A percentile compares a stretch with the other conserved stretches of the same genome.
phyloP scores from a whole-genome alignment of 1,140 invertebrate species.

The Drosophila kurseongensis region DNA sequence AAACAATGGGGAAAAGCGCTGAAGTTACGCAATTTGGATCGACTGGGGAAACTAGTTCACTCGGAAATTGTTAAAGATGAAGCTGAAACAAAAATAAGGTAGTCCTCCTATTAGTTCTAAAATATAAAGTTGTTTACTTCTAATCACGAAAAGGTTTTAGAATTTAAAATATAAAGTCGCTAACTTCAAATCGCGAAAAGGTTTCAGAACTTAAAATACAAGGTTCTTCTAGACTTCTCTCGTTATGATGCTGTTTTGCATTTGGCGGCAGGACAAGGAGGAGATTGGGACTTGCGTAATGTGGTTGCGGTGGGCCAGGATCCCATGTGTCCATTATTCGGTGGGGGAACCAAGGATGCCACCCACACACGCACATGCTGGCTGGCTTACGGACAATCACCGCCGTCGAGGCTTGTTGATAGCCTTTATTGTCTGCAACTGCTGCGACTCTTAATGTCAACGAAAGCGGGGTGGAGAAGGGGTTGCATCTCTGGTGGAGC shows the following conservation, averaged over 20 bases:
- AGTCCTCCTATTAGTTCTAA: no score
- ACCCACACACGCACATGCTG: slow-evolving; percentile 18
- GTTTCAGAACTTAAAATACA: no score
- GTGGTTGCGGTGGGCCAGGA: slow-evolving; percentile 18
- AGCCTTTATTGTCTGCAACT: slow-evolving; percentile 74
- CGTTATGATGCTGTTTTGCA: no score
- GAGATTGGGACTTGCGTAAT: slow-evolving; percentile 42
- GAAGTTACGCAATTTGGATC: slow-evolving; percentile 18
- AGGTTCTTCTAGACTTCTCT: not conserved
- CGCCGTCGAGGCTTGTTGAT: slow-evolving; percentile 52
- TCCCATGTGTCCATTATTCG: slow-evolving; percentile 51
- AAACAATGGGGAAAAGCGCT: slow-evolving; percentile 13
- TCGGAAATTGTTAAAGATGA: slow-evolving; percentile 8
- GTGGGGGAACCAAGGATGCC: slow-evolving; percentile 15
- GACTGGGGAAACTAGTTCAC: slow-evolving; percentile 30
- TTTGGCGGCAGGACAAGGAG: slow-evolving; percentile 3
- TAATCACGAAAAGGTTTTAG: no score
- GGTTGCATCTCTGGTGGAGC: not conserved
- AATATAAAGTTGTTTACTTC: no score
- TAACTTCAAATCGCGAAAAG: no score
- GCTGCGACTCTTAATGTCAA: slow-evolving; percentile 77
- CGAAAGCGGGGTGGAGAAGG: slow-evolving; percentile 26
- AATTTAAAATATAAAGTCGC: no score
- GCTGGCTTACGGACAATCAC: slow-evolving; percentile 20
- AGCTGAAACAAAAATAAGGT: no score